These are phyloP conservation scores for Parnassius smintheus DNA, from an alignment of 2,888 invertebrate species.

Conservation along the genomic window DNA sequence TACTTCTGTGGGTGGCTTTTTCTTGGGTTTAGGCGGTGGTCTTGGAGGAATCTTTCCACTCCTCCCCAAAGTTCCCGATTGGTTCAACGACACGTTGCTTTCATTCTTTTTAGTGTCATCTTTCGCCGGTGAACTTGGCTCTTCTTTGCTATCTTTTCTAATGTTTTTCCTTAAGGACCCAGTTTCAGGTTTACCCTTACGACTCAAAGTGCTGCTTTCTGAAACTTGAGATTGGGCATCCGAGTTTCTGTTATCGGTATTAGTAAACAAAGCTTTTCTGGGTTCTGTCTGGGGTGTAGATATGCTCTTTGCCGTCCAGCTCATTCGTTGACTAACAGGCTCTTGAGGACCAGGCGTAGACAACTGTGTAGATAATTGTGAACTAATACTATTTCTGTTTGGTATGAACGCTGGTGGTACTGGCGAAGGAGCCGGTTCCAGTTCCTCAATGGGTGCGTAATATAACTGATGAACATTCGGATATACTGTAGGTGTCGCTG, in stretches of 20 bases:
- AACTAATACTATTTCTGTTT: slow-evolving; percentile 74
- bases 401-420: slow-evolving; percentile 64
- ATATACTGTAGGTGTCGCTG: slow-evolving; percentile 80
- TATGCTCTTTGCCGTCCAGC: slow-evolving; percentile 76
- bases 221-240: slow-evolving; percentile 55
- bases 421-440: slow-evolving; percentile 74
- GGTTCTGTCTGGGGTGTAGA: slow-evolving; percentile 72
- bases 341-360: slow-evolving; percentile 76
- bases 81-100: slow-evolving; percentile 57
- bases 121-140: slow-evolving; percentile 61
- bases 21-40: slow-evolving; percentile 92
- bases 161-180: slow-evolving; percentile 69
- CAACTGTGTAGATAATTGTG: slow-evolving; percentile 72
- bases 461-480: slow-evolving; percentile 68
- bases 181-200: slow-evolving; percentile 78
- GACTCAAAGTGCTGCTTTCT: slow-evolving; percentile 64
- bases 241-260: slow-evolving; percentile 56
- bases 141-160: slow-evolving; percentile 56
- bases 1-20: slow-evolving; percentile 83
- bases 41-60: slow-evolving; percentile 89
- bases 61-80: slow-evolving; percentile 71
- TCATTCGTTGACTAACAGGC: slow-evolving; percentile 72
- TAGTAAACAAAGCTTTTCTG: slow-evolving; percentile 61
- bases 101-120: slow-evolving; percentile 65
- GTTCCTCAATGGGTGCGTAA: slow-evolving; percentile 79